Percentiles rank a stretch among this genome's conserved stretches.
phyloP scores from a whole-genome alignment of 1,140 invertebrate species.

The Archegozetes longisetosus region DNA sequence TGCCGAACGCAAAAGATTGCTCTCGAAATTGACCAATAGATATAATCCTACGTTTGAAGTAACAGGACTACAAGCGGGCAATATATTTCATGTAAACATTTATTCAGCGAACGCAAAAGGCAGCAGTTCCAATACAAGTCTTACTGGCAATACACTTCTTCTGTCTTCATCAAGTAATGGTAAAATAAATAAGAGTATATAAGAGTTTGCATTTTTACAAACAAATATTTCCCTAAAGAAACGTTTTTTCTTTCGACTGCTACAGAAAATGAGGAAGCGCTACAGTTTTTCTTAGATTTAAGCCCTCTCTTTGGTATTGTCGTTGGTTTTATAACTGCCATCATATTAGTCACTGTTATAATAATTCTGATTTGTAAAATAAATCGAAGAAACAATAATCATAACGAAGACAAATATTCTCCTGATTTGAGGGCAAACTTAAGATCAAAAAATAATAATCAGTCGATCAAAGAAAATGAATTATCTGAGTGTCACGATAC shows the following conservation, averaged over 20 bases:
- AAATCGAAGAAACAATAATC: not conserved
- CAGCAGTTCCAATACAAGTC: slow-evolving; percentile 7
- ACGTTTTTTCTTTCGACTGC: not conserved
- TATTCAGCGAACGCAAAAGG: slow-evolving; percentile 21
- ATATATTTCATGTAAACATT: slow-evolving; percentile 1
- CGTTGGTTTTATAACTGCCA: not conserved
- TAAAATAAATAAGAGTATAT: slow-evolving; percentile 5
- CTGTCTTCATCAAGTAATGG: slow-evolving; percentile 16
- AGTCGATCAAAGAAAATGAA: too few relatives aligned
- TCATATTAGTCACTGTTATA: not conserved
- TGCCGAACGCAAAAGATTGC: slow-evolving; percentile 9
- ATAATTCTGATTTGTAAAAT: not conserved
- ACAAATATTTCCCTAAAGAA: not conserved
- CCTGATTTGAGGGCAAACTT: not conserved
- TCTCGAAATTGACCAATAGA: slow-evolving; percentile 14
- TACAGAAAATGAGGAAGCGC: not conserved
- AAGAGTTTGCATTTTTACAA: not conserved
- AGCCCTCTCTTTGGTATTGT: not conserved
- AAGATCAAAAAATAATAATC: not conserved
- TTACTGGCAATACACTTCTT: slow-evolving; percentile 17
- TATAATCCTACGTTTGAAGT: slow-evolving; percentile 17
- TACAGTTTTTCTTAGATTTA: not conserved
- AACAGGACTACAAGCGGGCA: slow-evolving; percentile 13
- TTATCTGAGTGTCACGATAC: not conserved
- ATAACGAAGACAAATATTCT: not conserved